Conservation (phyloP, 2,797 vertebrate species). For the Chaetophractus vellerosus region DNA sequence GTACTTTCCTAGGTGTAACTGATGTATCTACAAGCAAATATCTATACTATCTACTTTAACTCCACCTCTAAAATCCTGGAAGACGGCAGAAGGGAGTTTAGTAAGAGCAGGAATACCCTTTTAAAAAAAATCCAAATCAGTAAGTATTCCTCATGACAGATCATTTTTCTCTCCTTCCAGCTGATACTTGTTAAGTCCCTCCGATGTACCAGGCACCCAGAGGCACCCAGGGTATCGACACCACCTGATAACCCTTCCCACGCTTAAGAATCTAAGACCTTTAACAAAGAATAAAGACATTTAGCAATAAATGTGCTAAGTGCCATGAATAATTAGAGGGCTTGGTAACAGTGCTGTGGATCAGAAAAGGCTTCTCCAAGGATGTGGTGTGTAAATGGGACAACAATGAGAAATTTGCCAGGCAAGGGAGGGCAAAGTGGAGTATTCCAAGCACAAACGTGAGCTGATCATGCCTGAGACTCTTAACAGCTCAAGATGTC, state of each 20-base stretch:
- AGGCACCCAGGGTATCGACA: background rate
- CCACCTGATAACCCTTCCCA: background rate
- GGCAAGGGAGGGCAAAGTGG: too few relatives aligned
- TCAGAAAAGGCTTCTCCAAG: background rate
- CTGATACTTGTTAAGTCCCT: background rate
- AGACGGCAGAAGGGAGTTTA: background rate
- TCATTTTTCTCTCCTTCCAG: background rate
- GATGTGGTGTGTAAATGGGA: background rate
- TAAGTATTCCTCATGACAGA: background rate
- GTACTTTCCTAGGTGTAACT: background rate
- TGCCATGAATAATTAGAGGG: background rate
- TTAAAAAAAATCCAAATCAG: background rate
- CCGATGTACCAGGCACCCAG: background rate
- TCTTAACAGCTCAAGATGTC: background rate
- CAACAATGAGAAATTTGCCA: fast-evolving
- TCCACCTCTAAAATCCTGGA: background rate
- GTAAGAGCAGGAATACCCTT: background rate
- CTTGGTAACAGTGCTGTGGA: background rate
- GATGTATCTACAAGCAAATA: background rate
- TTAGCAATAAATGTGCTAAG: background rate
- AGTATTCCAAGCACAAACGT: background rate
- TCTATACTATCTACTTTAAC: background rate
- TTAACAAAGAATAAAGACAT: background rate
- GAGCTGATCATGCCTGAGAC: too few relatives aligned
- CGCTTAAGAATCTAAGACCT: background rate